Evolutionary conservation across 1,140 invertebrate species (phyloP).

Genomic region (Papilio glaucus): DNA sequence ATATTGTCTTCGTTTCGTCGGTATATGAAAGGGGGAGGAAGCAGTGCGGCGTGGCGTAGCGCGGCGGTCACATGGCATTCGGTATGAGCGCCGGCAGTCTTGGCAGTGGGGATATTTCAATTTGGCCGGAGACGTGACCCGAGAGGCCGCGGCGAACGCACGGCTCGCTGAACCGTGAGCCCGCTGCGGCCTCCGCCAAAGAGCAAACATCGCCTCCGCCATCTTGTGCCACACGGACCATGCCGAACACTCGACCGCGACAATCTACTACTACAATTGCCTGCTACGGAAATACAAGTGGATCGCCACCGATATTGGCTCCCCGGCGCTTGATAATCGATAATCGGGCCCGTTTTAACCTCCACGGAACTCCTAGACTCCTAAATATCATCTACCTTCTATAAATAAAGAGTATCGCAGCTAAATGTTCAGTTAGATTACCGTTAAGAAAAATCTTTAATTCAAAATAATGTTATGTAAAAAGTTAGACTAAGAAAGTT

Average conservation of each 20-base stretch:
- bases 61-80: constrained; percentile 45
- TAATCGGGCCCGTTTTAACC: constrained; percentile 23
- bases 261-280: constrained; percentile 74
- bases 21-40: constrained; percentile 51
- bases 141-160: constrained; percentile 72
- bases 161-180: constrained; percentile 80
- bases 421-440: too few species aligned
- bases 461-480: too few species aligned
- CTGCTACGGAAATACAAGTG: constrained; percentile 41
- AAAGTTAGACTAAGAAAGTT: too few species aligned
- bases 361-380: neutral
- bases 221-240: constrained; percentile 81
- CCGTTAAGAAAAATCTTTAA: too few species aligned
- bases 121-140: constrained; percentile 80
- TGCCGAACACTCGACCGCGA: constrained; percentile 75
- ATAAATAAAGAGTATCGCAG: neutral
- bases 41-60: constrained; percentile 34
- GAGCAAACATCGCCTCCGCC: constrained; percentile 81
- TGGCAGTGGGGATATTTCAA: constrained; percentile 79
- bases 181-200: constrained; percentile 78
- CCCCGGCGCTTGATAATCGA: constrained; percentile 27
- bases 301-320: constrained; percentile 31
- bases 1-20: constrained; percentile 35
- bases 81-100: constrained; percentile 60
- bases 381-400: neutral